phyloP scores from a whole-genome alignment of 2,797 vertebrate species.

The Xenentodon cancila region DNA sequence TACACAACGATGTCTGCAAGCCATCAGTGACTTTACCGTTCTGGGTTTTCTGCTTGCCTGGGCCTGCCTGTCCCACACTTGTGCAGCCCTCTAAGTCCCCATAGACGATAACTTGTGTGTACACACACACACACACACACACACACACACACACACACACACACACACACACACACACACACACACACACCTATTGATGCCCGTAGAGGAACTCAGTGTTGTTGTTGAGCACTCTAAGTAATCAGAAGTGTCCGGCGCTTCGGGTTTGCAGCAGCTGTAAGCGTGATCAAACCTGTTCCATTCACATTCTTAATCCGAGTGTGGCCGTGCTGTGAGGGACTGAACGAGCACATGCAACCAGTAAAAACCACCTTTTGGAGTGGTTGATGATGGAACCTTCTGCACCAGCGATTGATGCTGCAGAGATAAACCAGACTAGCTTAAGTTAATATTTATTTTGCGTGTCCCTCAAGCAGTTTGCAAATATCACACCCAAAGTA shows the following conservation, averaged over 20 bases:
- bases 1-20: slow-evolving; percentile 40
- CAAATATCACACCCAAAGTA: no score
- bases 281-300: background rate
- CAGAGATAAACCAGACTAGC: background rate
- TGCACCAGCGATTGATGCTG: background rate
- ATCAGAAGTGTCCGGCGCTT: no score
- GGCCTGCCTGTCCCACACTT: slow-evolving; percentile 34
- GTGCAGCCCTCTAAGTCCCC: slow-evolving; percentile 38
- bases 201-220: no score
- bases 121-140: background rate
- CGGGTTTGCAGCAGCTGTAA: no score
- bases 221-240: background rate
- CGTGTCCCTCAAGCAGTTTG: no score
- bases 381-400: no score
- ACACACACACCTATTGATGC: slow-evolving; percentile 9
- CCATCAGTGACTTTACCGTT: slow-evolving; percentile 21
- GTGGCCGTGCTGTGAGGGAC: background rate
- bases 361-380: background rate
- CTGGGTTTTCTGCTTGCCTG: slow-evolving; percentile 33
- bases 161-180: background rate
- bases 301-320: background rate
- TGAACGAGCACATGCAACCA: no score
- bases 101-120: slow-evolving; percentile 17
- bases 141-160: background rate
- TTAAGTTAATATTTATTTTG: no score